Percentiles rank a stretch among this genome's conserved stretches.
These are phyloP conservation scores for Lophura swinhoii DNA, from an alignment of 2,797 vertebrate species.

Conservation along the genomic window DNA sequence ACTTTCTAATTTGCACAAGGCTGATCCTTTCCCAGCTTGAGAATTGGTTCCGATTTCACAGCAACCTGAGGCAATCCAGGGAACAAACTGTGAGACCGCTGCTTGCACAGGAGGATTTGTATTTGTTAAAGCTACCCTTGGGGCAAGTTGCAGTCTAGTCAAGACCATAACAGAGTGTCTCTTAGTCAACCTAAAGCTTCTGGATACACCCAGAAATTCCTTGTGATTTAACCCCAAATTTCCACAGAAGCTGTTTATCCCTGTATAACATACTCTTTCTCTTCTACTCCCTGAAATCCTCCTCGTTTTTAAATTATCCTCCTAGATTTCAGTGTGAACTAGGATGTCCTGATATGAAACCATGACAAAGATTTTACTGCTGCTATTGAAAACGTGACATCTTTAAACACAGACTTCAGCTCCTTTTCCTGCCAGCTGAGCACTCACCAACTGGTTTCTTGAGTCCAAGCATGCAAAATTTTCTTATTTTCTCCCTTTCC, in stretches of 20 bases:
- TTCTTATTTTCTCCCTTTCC: background rate
- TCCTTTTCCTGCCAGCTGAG: background rate
- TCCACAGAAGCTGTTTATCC: background rate
- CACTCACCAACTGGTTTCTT: background rate
- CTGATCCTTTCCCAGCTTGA: background rate
- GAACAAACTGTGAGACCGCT: background rate
- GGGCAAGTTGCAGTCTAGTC: background rate
- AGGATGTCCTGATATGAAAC: fast-evolving
- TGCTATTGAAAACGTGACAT: background rate
- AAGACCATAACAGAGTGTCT: background rate
- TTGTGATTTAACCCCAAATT: background rate
- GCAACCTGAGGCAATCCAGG: background rate
- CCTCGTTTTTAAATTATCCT: background rate
- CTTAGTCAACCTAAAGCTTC: background rate
- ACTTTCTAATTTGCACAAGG: background rate
- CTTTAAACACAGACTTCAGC: background rate
- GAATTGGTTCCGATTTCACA: background rate
- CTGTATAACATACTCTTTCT: background rate
- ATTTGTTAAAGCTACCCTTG: background rate
- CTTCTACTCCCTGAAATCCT: background rate
- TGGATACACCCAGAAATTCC: background rate
- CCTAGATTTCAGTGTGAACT: background rate
- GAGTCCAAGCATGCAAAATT: background rate
- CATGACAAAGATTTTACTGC: background rate
- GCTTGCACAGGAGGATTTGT: background rate